Evolutionary conservation across 2,113 vertebrate species (phyloP), one percentile per base, ranked within the genome.

Genomic region (Thomomys bottae): DNA sequence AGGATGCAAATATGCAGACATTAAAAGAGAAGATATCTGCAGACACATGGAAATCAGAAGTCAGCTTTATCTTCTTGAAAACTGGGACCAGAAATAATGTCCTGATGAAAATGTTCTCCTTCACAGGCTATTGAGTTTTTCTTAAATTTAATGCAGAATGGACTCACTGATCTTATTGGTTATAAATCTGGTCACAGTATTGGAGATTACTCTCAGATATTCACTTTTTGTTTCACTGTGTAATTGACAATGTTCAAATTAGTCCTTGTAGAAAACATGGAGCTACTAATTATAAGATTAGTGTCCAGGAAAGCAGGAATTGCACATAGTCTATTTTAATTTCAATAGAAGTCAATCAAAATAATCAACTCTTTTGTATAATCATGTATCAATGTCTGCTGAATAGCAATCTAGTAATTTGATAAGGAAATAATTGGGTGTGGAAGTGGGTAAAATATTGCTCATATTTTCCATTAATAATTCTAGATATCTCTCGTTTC

Each of bases 171-270:
- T 90, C 36, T 76, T 76, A 28, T 49, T 90, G 59, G 85, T 94
- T 94, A 70, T 75, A 93, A 90, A 77, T 92, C 93, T 30, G 64
- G 38, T 21, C 21, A 36, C 6, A 90, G n/a, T 66, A 64, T 38
- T 84, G 32, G 2, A 70, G 57, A 32, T 66, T 54, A 70, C 73
- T 91, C 42, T 93, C 32, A 67, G 72, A 38, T 81, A 73, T 85
- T 84, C 21, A 88, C 20, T 91, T 83, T 93, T 59, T 12, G 15
- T 82, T 93, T 88, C 36, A 91, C 82, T 79, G 94, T 93, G 36
- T 89, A 92, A 92, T 83, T 88, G 88, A 64, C 18, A 45, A 87
- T 84, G 77, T 87, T 91, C 91, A 96, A 96, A 93, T 95, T 91
- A 84, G 40, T 89, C 89, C 45, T 84, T 23, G 20, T 78, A 80